These are phyloP conservation scores for Alectoris magna DNA, from an alignment of 2,797 vertebrate genomes.

Conservation along the genomic window DNA sequence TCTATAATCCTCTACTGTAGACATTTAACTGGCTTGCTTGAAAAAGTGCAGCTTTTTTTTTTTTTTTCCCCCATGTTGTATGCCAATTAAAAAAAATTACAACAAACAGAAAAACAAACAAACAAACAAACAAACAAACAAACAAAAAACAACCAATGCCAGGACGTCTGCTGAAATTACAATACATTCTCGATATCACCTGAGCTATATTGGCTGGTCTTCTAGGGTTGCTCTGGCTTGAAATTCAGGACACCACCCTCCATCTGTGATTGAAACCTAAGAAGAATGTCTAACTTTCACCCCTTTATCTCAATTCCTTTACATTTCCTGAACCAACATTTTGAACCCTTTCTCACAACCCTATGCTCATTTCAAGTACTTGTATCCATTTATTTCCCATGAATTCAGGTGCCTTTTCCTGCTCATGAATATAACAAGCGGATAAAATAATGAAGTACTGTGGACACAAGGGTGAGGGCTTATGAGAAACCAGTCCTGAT, in stretches of 20 bases:
- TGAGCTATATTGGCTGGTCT: background rate
- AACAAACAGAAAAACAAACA: no score
- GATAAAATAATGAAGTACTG: background rate
- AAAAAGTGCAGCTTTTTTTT: background rate
- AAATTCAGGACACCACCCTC: background rate
- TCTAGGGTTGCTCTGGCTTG: background rate
- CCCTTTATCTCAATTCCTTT: background rate
- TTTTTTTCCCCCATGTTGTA: no score
- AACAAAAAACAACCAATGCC: background rate
- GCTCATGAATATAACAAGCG: background rate
- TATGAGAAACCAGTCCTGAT: background rate
- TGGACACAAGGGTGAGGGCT: background rate
- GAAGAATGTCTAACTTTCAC: background rate
- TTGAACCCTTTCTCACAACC: no score
- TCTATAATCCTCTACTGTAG: background rate
- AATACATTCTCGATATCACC: no score
- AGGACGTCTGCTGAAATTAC: no score
- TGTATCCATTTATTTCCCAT: background rate
- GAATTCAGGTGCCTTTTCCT: background rate
- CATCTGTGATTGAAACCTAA: background rate
- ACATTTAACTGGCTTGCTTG: background rate
- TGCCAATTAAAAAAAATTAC: background rate
- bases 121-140: background rate
- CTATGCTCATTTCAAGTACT: background rate
- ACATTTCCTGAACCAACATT: background rate